Conservation (phyloP, 1,140 invertebrate species). For the Nasonia vitripennis region DNA sequence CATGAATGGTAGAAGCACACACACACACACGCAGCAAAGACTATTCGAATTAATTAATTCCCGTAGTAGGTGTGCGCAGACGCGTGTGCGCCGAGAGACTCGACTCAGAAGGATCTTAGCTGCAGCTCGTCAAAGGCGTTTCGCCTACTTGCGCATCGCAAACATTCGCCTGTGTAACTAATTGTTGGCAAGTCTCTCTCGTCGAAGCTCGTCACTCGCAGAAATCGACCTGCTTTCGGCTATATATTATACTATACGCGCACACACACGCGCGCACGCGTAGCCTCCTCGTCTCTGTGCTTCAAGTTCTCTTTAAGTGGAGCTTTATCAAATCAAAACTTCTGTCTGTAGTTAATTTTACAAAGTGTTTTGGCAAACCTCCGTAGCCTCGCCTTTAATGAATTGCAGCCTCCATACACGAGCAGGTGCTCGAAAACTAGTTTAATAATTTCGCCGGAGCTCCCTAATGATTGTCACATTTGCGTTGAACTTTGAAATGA, state of each 20-base stretch:
- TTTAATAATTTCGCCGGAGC: slow-evolving; percentile 10
- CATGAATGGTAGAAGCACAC: not conserved
- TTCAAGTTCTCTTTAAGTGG: not conserved
- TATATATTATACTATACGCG: not conserved
- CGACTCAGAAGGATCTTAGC: not conserved
- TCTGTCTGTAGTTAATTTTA: slow-evolving; percentile 9
- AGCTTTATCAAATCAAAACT: slow-evolving; percentile 23
- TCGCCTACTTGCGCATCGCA: slow-evolving; percentile 16
- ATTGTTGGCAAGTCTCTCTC: slow-evolving; percentile 7
- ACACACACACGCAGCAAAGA: not conserved
- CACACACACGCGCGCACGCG: no score
- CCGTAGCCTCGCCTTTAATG: not conserved
- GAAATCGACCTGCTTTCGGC: not conserved
- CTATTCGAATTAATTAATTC: slow-evolving; percentile 36
- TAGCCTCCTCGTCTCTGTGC: not conserved
- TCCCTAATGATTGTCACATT: slow-evolving; percentile 19
- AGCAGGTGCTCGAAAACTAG: slow-evolving; percentile 2
- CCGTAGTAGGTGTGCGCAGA: not conserved
- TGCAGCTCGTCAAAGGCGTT: slow-evolving; percentile 8
- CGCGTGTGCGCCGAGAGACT: not conserved
- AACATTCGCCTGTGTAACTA: slow-evolving; percentile 20
- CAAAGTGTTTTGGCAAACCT: slow-evolving; percentile 14
- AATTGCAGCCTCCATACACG: not conserved
- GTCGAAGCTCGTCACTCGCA: not conserved
- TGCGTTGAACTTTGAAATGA: slow-evolving; percentile 27